Conservation (phyloP, 1,140 invertebrate genomes). For the Drosophila orena region DNA sequence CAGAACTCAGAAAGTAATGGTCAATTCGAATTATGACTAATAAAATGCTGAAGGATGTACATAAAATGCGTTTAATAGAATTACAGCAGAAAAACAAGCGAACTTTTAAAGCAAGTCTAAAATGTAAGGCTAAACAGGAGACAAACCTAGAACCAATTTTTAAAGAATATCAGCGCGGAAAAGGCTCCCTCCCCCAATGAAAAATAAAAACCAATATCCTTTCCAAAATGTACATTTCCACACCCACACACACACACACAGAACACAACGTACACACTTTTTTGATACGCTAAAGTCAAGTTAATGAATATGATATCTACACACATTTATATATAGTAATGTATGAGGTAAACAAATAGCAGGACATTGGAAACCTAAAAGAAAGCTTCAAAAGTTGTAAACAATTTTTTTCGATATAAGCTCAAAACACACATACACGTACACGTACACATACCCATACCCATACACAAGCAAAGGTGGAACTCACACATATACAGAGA, state of each 20-base stretch:
- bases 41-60: conserved; percentile 16
- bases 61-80: not conserved
- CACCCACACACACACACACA: not conserved
- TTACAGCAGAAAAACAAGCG: conserved; percentile 4
- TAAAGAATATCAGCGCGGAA: conserved; percentile 40
- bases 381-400: conserved; percentile 57
- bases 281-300: conserved; percentile 45
- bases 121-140: conserved; percentile 19
- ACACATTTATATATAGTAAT: conserved; percentile 46
- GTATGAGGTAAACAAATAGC: conserved; percentile 47
- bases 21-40: conserved; percentile 5
- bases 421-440: conserved; percentile 30
- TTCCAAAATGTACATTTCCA: conserved; percentile 59
- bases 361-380: conserved; percentile 56
- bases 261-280: conserved; percentile 20
- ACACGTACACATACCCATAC: conserved; percentile 19
- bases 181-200: not conserved
- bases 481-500: conserved; percentile 46
- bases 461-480: conserved; percentile 29
- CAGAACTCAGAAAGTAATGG: not conserved
- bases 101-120: conserved; percentile 35
- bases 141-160: conserved; percentile 75
- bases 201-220: not conserved
- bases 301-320: conserved; percentile 43
- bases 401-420: conserved; percentile 57